phyloP scores from a whole-genome alignment of 2,797 vertebrate genomes.

The Leptatherina wallacei region DNA sequence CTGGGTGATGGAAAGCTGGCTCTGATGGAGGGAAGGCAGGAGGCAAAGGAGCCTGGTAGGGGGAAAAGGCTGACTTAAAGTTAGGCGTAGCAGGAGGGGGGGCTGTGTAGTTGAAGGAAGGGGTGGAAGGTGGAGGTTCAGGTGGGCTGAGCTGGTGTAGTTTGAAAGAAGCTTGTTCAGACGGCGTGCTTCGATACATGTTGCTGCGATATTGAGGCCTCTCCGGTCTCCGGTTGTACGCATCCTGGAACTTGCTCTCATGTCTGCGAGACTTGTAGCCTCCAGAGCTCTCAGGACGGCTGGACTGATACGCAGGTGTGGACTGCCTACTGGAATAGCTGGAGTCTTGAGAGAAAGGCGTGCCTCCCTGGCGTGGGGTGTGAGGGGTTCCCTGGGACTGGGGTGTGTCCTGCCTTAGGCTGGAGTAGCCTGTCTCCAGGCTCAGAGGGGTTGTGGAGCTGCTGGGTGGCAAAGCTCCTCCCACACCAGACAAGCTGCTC shows the following conservation, averaged over 20 bases:
- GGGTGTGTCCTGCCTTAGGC: slow-evolving; percentile 93
- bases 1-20: slow-evolving; percentile 79
- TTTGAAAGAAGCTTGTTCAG: slow-evolving; percentile 85
- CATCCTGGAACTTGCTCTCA: slow-evolving; percentile 94
- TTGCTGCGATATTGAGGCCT: slow-evolving; percentile 92
- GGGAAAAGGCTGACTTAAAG: slow-evolving; percentile 93
- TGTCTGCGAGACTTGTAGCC: slow-evolving; percentile 91
- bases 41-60: slow-evolving; percentile 90
- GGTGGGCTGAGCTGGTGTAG: slow-evolving; percentile 90
- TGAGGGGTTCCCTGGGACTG: slow-evolving; percentile 94
- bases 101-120: slow-evolving; percentile 88
- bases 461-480: slow-evolving; percentile 87
- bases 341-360: slow-evolving; percentile 97
- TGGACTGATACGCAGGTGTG: slow-evolving; percentile 91
- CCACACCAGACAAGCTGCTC: slow-evolving; percentile 79
- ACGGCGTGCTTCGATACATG: slow-evolving; percentile 71
- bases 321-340: slow-evolving; percentile 95
- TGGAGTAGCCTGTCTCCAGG: slow-evolving; percentile 96
- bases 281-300: slow-evolving; percentile 84
- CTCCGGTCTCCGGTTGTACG: slow-evolving; percentile 94
- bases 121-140: slow-evolving; percentile 88
- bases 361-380: slow-evolving; percentile 89
- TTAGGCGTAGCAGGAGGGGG: slow-evolving; percentile 84
- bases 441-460: slow-evolving; percentile 93
- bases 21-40: slow-evolving; percentile 79